Evolutionary conservation across 2,888 invertebrate genomes (phyloP).

Genomic region (Mesorhabditis belari): DNA sequence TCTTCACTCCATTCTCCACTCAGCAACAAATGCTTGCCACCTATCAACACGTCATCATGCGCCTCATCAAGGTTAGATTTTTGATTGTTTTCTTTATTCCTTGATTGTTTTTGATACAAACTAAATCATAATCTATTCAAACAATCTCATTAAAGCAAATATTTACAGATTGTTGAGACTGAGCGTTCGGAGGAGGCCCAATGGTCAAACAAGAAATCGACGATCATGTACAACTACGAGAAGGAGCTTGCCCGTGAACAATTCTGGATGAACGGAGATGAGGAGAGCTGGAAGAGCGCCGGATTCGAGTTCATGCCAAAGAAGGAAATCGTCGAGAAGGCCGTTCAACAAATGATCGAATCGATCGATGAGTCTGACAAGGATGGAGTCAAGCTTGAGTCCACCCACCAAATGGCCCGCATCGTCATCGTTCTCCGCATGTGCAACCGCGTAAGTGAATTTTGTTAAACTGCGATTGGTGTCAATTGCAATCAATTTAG

Average conservation of each 20-base stretch:
- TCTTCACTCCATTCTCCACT: constrained; percentile 17
- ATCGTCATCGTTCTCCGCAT: constrained; percentile 38
- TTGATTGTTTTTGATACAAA: no score
- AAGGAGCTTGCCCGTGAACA: constrained; percentile 29
- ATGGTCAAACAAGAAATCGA: constrained; percentile 8
- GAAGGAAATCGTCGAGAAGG: constrained; percentile 19
- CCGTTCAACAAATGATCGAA: constrained; percentile 22
- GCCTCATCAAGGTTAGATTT: constrained; percentile 12
- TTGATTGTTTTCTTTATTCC: background rate
- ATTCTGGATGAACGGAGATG: constrained; percentile 31
- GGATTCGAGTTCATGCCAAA: background rate
- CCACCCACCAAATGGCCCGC: constrained; percentile 22
- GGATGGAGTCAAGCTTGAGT: constrained; percentile 19
- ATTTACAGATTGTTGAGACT: constrained; percentile 16
- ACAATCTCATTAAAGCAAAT: constrained; percentile 10
- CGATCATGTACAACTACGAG: constrained; percentile 31
- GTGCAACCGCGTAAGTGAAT: constrained; percentile 21
- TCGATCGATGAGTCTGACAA: constrained; percentile 10
- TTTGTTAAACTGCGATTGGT: background rate
- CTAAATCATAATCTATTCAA: no score
- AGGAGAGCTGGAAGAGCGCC: constrained; percentile 11
- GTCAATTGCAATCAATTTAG: no score
- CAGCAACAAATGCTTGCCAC: constrained; percentile 12
- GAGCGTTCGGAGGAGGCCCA: constrained; percentile 5
- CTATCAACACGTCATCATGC: constrained; percentile 17